These are phyloP conservation scores for Perca flavescens DNA, from an alignment of 2,113 vertebrate species.

Conservation along the genomic window DNA sequence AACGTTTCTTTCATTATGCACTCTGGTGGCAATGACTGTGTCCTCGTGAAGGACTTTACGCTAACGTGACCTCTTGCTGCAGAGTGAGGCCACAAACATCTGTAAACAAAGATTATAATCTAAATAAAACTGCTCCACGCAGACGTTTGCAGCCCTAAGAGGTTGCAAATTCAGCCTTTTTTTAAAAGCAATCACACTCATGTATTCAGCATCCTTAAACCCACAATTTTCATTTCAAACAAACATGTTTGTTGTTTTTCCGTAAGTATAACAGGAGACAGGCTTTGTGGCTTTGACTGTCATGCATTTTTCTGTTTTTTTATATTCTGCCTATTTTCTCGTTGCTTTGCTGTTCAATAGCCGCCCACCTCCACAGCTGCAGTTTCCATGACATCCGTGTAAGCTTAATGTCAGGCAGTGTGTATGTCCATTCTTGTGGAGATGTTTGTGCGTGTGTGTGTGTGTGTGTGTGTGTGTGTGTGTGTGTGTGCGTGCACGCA, in stretches of 20 bases:
- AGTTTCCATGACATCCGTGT: slow-evolving; percentile 51
- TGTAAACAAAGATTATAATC: slow-evolving; percentile 7
- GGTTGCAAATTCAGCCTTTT: not conserved
- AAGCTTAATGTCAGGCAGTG: not conserved
- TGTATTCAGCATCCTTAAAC: slow-evolving; percentile 37
- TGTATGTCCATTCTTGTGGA: not conserved
- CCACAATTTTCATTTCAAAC: slow-evolving; percentile 26
- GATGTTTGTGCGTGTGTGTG: slow-evolving; percentile 13
- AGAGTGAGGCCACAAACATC: slow-evolving; percentile 1
- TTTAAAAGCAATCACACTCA: not conserved
- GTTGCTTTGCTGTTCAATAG: not conserved
- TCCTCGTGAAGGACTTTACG: not conserved
- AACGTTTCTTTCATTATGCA: not conserved
- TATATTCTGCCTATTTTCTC: not conserved
- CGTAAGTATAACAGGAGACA: not conserved
- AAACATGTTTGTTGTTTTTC: slow-evolving; percentile 18
- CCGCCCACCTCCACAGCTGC: slow-evolving; percentile 11
- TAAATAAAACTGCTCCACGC: not conserved
- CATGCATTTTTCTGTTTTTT: not conserved
- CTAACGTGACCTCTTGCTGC: not conserved
- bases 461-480: not conserved
- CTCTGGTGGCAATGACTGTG: not conserved
- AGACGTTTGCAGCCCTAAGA: not conserved
- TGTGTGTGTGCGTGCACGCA: slow-evolving; percentile 5
- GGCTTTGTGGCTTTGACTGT: not conserved